Evolutionary conservation across 2,888 invertebrate species (phyloP).

Genomic region (Lapara coniferarum): DNA sequence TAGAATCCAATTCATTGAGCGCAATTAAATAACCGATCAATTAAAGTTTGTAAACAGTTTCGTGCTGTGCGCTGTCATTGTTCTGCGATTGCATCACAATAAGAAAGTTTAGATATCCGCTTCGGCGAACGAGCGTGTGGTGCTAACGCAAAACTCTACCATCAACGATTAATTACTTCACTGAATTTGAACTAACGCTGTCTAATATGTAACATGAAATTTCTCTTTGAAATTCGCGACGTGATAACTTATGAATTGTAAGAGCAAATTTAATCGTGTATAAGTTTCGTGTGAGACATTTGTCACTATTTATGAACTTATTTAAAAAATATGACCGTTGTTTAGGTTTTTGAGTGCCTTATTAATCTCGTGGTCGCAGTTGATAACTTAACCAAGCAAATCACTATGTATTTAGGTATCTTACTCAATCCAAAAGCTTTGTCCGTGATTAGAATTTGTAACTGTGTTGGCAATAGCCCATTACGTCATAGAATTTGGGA

Average conservation of each 20-base stretch:
- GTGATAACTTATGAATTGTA: not conserved
- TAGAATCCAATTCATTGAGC: constrained; percentile 17
- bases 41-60: constrained; percentile 22
- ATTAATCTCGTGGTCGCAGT: too few species aligned
- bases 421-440: too few species aligned
- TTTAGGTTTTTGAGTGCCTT: too few species aligned
- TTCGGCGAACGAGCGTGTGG: constrained; percentile 20
- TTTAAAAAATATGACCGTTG: not conserved
- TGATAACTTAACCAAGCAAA: too few species aligned
- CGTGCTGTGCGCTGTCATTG: constrained; percentile 24
- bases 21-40: constrained; percentile 20
- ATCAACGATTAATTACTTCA: constrained; percentile 24
- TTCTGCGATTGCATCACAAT: constrained; percentile 29
- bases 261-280: not conserved
- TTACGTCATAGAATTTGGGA: too few species aligned
- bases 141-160: constrained; percentile 23
- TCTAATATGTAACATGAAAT: constrained; percentile 7
- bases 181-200: not conserved
- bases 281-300: not conserved
- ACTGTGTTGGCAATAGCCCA: too few species aligned
- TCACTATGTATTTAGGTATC: too few species aligned
- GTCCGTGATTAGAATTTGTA: not conserved
- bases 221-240: not conserved
- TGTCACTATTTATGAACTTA: not conserved
- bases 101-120: constrained; percentile 29